Conservation (phyloP, 2,797 vertebrate genomes). For the Silurus aristotelis region DNA sequence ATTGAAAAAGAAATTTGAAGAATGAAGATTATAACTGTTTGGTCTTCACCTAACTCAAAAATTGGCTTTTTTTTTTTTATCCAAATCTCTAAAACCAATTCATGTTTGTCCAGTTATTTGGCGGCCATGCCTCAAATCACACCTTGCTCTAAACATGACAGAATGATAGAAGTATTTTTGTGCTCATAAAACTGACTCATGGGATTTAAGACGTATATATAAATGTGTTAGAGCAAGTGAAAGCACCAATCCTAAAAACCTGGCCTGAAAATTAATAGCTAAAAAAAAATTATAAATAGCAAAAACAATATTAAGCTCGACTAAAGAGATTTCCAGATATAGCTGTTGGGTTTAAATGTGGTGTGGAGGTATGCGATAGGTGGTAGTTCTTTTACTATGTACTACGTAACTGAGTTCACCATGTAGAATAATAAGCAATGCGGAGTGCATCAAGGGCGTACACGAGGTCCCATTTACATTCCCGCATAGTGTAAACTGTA, state of each 20-base stretch:
- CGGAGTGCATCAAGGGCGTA: conserved; percentile 9
- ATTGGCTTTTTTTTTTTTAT: not conserved
- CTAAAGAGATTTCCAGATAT: no score
- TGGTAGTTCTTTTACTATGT: no score
- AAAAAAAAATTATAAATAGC: no score
- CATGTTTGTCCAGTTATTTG: not conserved
- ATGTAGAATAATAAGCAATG: not conserved
- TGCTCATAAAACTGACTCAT: not conserved
- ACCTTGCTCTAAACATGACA: not conserved
- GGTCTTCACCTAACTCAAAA: not conserved
- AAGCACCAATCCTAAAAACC: not conserved
- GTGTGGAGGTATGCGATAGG: no score
- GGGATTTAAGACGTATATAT: no score
- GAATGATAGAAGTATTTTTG: not conserved
- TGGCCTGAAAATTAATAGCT: no score
- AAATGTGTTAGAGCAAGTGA: not conserved
- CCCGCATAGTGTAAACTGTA: not conserved
- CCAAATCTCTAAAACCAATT: not conserved
- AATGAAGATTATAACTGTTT: no score
- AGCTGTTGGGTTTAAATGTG: no score
- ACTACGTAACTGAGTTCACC: not conserved
- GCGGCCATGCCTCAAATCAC: not conserved
- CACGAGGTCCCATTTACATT: conserved; percentile 13
- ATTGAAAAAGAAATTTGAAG: no score
- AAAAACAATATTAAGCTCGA: no score